Conservation (phyloP, 2,113 vertebrate genomes). For the Eurystomus gularis region DNA sequence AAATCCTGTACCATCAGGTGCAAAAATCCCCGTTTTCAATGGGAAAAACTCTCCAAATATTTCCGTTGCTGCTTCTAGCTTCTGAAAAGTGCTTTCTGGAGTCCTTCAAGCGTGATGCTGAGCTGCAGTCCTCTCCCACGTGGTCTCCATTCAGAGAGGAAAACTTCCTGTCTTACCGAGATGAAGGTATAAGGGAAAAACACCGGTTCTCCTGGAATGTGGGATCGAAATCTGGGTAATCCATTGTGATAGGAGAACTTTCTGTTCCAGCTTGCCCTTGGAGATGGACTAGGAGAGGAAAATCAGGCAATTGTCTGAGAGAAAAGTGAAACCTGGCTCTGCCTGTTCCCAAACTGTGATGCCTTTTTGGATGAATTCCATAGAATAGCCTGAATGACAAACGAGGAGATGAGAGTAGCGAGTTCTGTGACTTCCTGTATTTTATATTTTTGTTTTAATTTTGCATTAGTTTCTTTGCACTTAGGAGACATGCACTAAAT, state of each 20-base stretch:
- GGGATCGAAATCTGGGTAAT: constrained; percentile 14
- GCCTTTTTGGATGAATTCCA: not conserved
- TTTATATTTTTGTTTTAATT: not conserved
- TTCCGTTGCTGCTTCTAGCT: not conserved
- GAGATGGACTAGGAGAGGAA: not conserved
- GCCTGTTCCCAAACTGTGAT: not conserved
- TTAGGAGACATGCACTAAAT: not conserved
- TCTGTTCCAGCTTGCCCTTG: not conserved
- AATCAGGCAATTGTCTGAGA: not conserved
- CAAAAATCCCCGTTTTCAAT: not conserved
- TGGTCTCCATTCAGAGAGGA: not conserved
- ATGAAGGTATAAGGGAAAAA: not conserved
- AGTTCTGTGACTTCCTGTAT: not conserved
- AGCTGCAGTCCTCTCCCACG: not conserved
- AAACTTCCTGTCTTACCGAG: not conserved
- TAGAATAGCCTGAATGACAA: not conserved
- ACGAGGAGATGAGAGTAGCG: not conserved
- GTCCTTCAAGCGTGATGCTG: not conserved
- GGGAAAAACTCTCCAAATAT: not conserved
- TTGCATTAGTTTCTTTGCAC: not conserved
- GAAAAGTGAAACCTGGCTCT: not conserved
- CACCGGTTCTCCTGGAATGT: not conserved
- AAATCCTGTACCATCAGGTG: not conserved
- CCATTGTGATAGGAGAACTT: not conserved
- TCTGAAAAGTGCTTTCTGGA: not conserved